phyloP scores from a whole-genome alignment of 2,888 invertebrate species.

The Toxonevra muliebris region DNA sequence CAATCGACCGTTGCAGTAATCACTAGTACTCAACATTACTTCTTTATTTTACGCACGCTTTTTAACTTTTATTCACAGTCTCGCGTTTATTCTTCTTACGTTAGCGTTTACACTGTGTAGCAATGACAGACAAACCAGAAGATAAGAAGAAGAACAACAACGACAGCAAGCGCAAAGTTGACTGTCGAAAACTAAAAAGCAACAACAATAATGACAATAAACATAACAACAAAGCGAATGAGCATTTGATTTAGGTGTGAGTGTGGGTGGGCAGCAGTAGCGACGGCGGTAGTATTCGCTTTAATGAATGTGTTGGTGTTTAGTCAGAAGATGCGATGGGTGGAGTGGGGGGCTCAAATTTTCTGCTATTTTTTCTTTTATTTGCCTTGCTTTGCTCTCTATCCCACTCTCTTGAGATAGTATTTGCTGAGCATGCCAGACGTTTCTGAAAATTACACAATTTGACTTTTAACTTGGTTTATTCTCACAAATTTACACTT shows the following conservation, averaged over 20 bases:
- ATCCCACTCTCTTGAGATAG: constrained; percentile 4
- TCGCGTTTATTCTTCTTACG: too few relatives aligned
- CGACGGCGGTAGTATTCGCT: constrained; percentile 27
- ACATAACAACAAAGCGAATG: constrained; percentile 9
- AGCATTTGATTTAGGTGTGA: constrained; percentile 23
- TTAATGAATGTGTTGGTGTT: constrained; percentile 17
- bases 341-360: constrained; percentile 26
- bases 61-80: too few relatives aligned
- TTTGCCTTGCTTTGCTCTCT: constrained; percentile 2
- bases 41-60: too few relatives aligned
- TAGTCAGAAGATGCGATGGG: constrained; percentile 28
- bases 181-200: not conserved
- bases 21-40: too few relatives aligned
- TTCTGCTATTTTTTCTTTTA: constrained; percentile 5
- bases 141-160: too few relatives aligned
- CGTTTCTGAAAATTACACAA: constrained; percentile 30
- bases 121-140: too few relatives aligned
- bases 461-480: constrained; percentile 16
- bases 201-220: constrained; percentile 5
- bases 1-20: too few relatives aligned
- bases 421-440: constrained; percentile 14
- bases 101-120: too few relatives aligned
- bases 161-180: too few relatives aligned
- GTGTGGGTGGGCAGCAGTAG: constrained; percentile 38
- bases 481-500: not conserved